Percentiles rank a stretch among this genome's conserved stretches.
Evolutionary conservation across 2,113 vertebrate species (phyloP).

Genomic region (Aegithalos caudatus): DNA sequence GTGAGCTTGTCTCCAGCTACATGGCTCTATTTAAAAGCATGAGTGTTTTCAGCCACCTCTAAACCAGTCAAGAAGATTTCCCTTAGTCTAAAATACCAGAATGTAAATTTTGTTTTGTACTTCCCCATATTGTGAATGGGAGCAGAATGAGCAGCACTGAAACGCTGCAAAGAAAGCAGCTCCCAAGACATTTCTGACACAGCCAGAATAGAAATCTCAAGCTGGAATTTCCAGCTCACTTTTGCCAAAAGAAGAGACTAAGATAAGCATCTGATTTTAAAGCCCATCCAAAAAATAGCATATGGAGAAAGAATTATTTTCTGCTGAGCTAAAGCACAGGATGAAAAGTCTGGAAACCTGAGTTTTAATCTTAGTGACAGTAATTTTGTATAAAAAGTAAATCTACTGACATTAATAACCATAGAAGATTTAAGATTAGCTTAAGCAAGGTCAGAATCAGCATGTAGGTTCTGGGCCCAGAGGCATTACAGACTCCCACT

Average conservation of each 20-base stretch:
- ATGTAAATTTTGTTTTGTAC: background rate
- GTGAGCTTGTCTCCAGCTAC: background rate
- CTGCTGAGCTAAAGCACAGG: conserved; percentile 23
- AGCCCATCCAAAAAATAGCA: conserved; percentile 31
- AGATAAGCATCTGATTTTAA: conserved; percentile 50
- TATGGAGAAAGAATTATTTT: conserved; percentile 46
- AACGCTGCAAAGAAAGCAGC: conserved; percentile 12
- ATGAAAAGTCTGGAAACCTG: conserved; percentile 18
- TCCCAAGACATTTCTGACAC: conserved; percentile 17
- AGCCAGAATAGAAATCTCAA: conserved; percentile 29
- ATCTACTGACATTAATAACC: conserved; percentile 47
- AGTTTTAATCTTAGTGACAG: conserved; percentile 13
- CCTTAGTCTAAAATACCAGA: background rate
- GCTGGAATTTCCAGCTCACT: conserved; percentile 33
- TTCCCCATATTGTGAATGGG: background rate
- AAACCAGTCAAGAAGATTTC: background rate
- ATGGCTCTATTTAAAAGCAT: background rate
- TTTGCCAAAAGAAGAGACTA: conserved; percentile 39
- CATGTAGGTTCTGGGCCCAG: conserved; percentile 28
- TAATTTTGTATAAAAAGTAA: conserved; percentile 20
- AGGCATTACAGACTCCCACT: background rate
- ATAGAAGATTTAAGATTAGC: conserved; percentile 35
- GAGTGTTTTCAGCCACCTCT: background rate
- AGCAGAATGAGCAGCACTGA: background rate
- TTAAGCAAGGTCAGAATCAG: conserved; percentile 53